Evolutionary conservation across 2,888 invertebrate genomes (phyloP), one percentile per base, ranked within the genome.

Genomic region (Drosophila pseudotalamancana): DNA sequence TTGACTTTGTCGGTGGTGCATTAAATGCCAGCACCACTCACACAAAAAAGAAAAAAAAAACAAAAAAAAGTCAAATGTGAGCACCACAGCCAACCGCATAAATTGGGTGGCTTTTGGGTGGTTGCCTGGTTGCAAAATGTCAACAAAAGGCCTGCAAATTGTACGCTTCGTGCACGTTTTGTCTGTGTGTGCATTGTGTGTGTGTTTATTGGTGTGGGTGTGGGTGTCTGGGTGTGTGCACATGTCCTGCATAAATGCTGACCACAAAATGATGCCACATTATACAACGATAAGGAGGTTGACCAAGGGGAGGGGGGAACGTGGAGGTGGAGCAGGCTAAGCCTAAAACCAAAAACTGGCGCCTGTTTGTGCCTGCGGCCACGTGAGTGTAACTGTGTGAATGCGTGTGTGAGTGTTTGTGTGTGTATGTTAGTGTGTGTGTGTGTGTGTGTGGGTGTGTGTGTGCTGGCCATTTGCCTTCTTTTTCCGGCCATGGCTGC

Each of bases 201-300:
- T 31, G 42, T 27, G 42, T 37, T 46, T 43, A 35, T 32, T 35
- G 31, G 25, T 40, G 35, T 49, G 37, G 66, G 54, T 55, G 54
- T 53, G 55, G 63, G 62, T 60, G 60, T 51, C 31, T 56, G 54
- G 65, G 60, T 74, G 63, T 50, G 39, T 64, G 60, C 42, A 63
- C 63, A 55, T 72, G 77, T 70, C 64, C 76, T 72, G 83, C 87
- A 83, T 83, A 83, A 83, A 83, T 87, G 85, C 87, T 83, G 87
- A 83, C 83, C 83, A 81, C 87, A 83, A 83, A 80, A 83, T 83
- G 87, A 83, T 83, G 82, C 85, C 87, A 81, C 82, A 83, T 83
- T 87, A 87, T 85, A 85, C 76, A 83, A 76, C 85, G 55, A 14
- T 34, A 25, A 29, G 49, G 14, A 37, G 19, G 48, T 29, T 43